These are phyloP conservation scores for Fukomys damarensis DNA, from an alignment of 2,113 vertebrate species.

Conservation along the genomic window DNA sequence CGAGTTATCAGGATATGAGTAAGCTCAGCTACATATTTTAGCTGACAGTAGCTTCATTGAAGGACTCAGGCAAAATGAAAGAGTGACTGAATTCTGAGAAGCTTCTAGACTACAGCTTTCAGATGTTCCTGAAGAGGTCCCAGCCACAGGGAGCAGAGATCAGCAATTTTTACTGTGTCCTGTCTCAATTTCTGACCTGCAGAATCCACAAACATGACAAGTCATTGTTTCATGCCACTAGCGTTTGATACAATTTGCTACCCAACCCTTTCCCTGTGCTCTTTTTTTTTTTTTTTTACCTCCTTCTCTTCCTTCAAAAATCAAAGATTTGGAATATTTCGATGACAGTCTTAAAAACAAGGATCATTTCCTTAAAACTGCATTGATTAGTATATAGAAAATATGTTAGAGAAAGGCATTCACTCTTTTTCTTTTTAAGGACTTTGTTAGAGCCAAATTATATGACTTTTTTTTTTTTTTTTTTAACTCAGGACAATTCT, in stretches of 20 bases:
- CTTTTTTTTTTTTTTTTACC: neutral
- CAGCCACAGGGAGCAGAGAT: neutral
- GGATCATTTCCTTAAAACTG: neutral
- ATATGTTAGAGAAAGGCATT: neutral
- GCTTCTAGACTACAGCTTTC: neutral
- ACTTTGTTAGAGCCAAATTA: constrained; percentile 63
- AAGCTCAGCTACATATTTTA: neutral
- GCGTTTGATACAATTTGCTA: constrained; percentile 4
- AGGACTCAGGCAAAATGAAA: neutral
- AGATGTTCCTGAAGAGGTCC: neutral
- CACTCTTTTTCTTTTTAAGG: constrained; percentile 3
- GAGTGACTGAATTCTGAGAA: neutral
- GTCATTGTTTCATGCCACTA: neutral
- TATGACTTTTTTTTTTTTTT: neutral
- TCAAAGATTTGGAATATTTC: constrained; percentile 5
- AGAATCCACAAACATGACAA: neutral
- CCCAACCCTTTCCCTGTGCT: neutral
- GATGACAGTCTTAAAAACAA: neutral
- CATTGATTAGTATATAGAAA: constrained; percentile 47
- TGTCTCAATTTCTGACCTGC: neutral
- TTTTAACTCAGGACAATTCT: constrained; percentile 68
- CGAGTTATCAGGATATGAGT: neutral
- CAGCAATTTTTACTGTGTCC: neutral
- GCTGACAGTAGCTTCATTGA: neutral
- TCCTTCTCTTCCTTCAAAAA: neutral